Evolutionary conservation across 2,113 vertebrate genomes (phyloP).

Genomic region (Tretioscincus oriximinensis): DNA sequence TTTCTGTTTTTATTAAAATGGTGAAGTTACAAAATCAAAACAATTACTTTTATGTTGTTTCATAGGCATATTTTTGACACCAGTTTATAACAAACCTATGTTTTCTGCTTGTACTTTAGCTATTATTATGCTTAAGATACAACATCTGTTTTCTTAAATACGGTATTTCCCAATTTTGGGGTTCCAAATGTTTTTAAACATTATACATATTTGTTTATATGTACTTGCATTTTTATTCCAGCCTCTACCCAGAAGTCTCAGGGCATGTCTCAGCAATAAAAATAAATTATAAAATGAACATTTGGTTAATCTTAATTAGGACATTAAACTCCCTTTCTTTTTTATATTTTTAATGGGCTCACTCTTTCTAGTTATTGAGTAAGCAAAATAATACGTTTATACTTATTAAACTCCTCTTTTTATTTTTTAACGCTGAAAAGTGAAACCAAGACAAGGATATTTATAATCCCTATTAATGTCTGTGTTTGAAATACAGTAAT

Average conservation of each 20-base stretch:
- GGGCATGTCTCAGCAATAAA: no score
- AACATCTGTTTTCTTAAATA: background rate
- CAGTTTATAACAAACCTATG: background rate
- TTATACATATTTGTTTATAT: constrained; percentile 19
- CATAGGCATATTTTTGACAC: background rate
- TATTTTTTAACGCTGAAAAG: constrained; percentile 39
- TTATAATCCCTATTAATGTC: constrained; percentile 33
- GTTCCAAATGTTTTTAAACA: constrained; percentile 32
- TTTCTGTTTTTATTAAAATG: background rate
- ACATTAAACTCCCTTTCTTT: background rate
- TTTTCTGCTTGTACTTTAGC: constrained; percentile 28
- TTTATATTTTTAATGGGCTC: background rate
- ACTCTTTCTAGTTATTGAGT: no score
- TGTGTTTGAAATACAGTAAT: constrained; percentile 34
- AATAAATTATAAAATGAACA: no score
- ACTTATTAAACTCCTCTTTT: constrained; percentile 20
- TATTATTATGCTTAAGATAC: constrained; percentile 20
- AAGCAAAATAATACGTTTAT: constrained; percentile 1
- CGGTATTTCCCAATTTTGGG: constrained; percentile 9
- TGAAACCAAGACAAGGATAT: constrained; percentile 39
- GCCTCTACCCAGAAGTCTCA: no score
- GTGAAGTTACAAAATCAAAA: background rate
- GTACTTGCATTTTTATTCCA: no score
- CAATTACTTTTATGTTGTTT: background rate
- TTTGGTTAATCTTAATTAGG: background rate